These are phyloP conservation scores for Rhagoletis zephyria DNA, from an alignment of 1,140 invertebrate genomes.

Conservation along the genomic window DNA sequence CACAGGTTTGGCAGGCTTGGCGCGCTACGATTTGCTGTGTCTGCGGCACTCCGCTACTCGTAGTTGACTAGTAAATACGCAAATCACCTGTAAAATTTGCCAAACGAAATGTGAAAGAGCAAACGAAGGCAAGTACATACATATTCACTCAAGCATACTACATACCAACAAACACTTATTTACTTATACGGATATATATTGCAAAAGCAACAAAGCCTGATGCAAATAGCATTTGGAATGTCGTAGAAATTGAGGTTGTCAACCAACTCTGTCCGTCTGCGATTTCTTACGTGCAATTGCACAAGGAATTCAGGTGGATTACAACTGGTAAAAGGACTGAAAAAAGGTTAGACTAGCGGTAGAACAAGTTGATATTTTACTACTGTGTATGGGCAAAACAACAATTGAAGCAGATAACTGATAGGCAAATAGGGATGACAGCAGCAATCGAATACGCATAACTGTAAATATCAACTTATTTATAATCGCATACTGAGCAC, in stretches of 20 bases:
- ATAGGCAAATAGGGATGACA: not conserved
- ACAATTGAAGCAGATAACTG: not conserved
- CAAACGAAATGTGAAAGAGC: constrained; percentile 13
- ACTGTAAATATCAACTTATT: not conserved
- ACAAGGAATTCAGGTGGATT: constrained; percentile 49
- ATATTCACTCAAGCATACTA: not conserved
- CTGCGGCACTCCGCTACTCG: not conserved
- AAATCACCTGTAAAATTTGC: constrained; percentile 52
- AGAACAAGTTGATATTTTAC: not conserved
- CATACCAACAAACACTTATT: not conserved
- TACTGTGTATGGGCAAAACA: not conserved
- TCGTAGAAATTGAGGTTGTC: not conserved
- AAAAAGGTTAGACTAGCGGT: not conserved
- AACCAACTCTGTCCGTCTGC: constrained; percentile 35
- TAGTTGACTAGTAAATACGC: constrained; percentile 31
- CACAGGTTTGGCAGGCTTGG: not conserved
- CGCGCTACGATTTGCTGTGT: not conserved
- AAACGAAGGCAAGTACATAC: constrained; percentile 1
- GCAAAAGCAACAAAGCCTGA: too few species aligned
- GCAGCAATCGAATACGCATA: not conserved
- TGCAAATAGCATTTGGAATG: not conserved
- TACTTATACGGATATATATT: not conserved
- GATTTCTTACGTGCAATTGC: constrained; percentile 51
- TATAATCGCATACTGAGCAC: not conserved
- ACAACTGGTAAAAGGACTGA: constrained; percentile 25